phyloP scores from a whole-genome alignment of 2,113 vertebrate genomes.

The Eudyptes chrysolophus region DNA sequence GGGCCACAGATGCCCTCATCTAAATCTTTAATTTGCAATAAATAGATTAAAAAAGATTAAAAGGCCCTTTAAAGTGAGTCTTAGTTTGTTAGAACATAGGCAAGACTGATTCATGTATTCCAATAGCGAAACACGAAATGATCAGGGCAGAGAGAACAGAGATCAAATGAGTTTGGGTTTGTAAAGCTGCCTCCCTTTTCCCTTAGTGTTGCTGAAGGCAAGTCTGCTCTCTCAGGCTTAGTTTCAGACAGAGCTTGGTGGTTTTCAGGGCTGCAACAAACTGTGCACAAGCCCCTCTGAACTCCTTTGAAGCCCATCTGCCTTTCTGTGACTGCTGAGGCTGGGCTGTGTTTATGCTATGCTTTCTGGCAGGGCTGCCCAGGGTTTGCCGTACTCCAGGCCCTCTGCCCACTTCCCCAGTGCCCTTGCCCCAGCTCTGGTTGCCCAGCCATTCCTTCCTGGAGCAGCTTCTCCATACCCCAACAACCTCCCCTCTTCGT shows the following conservation, averaged over 20 bases:
- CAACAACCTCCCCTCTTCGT: neutral
- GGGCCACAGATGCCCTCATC: neutral
- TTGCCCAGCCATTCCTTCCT: neutral
- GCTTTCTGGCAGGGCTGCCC: neutral
- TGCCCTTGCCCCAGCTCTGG: neutral
- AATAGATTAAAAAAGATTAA: neutral
- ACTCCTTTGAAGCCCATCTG: neutral
- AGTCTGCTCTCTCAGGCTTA: neutral
- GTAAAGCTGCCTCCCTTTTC: neutral
- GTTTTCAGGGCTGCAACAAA: neutral
- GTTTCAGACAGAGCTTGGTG: neutral
- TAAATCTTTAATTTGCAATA: neutral
- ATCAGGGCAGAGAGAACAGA: neutral
- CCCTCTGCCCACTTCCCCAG: neutral
- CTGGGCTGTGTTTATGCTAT: neutral
- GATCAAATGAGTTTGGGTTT: neutral
- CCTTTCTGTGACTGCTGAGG: neutral
- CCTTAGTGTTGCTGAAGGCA: neutral
- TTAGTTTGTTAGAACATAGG: neutral
- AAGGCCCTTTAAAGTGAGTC: neutral
- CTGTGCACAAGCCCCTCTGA: neutral
- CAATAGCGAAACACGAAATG: neutral
- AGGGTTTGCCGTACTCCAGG: neutral
- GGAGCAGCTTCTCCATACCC: neutral
- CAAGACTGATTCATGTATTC: neutral